Conservation (phyloP, 1,140 invertebrate species). For the Sminthurides bifidus region DNA sequence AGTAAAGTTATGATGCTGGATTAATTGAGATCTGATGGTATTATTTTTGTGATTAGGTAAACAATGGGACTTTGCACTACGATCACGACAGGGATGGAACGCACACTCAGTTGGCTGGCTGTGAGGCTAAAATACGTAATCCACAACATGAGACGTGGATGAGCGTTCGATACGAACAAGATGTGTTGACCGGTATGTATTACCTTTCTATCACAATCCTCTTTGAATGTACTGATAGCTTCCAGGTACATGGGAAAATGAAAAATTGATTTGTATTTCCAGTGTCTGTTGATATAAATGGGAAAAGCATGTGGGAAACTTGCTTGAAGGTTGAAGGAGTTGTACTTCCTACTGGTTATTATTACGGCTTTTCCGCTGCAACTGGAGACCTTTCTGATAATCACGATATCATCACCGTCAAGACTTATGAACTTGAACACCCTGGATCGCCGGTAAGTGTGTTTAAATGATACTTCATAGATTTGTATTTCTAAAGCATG, state of each 20-base stretch:
- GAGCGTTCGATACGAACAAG: slow-evolving; percentile 80
- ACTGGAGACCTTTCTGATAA: slow-evolving; percentile 95
- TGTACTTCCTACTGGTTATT: slow-evolving; percentile 86
- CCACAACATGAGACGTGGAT: slow-evolving; percentile 81
- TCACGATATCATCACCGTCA: slow-evolving; percentile 87
- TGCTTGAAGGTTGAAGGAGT: slow-evolving; percentile 86
- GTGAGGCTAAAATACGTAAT: slow-evolving; percentile 88
- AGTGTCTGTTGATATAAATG: slow-evolving; percentile 84
- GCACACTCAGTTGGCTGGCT: slow-evolving; percentile 88
- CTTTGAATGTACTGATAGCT: neutral
- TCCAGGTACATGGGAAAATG: neutral
- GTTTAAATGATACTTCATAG: slow-evolving; percentile 5
- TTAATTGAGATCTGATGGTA: neutral
- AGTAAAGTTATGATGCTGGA: neutral
- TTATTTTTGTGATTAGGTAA: slow-evolving; percentile 36
- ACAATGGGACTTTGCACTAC: slow-evolving; percentile 88
- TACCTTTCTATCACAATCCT: neutral
- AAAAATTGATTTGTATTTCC: slow-evolving; percentile 30
- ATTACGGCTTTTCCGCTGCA: slow-evolving; percentile 84
- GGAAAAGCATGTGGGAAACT: slow-evolving; percentile 83
- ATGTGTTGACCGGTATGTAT: slow-evolving; percentile 57
- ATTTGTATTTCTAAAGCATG: neutral
- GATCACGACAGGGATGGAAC: slow-evolving; percentile 98
- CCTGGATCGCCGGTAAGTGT: neutral
- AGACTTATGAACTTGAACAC: slow-evolving; percentile 73